These are phyloP conservation scores for Lophius piscatorius DNA, from an alignment of 2,113 vertebrate genomes.

Conservation along the genomic window DNA sequence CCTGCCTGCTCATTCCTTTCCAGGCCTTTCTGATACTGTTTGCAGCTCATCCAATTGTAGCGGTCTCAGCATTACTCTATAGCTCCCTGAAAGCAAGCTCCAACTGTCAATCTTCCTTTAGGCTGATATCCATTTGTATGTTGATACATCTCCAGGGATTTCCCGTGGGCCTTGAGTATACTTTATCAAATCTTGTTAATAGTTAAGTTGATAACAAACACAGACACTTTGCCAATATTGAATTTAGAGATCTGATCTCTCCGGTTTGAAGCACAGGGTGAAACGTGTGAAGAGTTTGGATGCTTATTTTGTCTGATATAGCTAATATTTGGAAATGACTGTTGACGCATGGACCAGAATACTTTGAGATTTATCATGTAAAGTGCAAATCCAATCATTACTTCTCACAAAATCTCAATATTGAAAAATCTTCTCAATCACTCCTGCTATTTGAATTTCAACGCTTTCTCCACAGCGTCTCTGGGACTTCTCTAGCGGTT, in stretches of 20 bases:
- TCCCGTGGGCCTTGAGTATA: constrained; percentile 32
- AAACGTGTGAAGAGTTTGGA: neutral
- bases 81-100: constrained; percentile 48
- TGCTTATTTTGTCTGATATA: neutral
- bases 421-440: neutral
- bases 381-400: neutral
- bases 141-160: constrained; percentile 48
- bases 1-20: constrained; percentile 79
- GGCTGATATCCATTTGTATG: constrained; percentile 36
- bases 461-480: neutral
- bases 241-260: constrained; percentile 4
- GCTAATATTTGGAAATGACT: neutral
- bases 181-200: constrained; percentile 54
- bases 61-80: constrained; percentile 55
- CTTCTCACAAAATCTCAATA: neutral
- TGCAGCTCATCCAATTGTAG: constrained; percentile 77
- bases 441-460: constrained; percentile 32
- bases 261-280: neutral
- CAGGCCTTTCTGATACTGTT: constrained; percentile 74
- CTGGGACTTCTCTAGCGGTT: constrained; percentile 39
- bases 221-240: constrained; percentile 37
- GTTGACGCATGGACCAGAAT: too few species aligned
- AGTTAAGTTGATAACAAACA: constrained; percentile 49
- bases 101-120: constrained; percentile 55
- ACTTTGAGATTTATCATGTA: neutral